Conservation (phyloP, 2,113 vertebrate genomes). For the Hystrix brachyura region DNA sequence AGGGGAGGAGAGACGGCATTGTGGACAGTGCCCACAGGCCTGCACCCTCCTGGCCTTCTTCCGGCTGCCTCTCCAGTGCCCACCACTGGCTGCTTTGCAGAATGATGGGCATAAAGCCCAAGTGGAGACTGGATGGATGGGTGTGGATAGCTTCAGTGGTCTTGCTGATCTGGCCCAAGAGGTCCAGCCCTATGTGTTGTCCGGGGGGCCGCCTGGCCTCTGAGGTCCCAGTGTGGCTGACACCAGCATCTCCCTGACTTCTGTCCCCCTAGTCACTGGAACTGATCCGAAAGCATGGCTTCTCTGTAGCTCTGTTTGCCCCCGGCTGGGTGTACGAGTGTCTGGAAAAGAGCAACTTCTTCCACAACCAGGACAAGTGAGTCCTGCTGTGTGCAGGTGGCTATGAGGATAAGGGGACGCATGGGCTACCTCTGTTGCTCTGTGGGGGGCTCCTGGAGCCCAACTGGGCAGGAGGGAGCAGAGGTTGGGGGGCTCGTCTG, state of each 20-base stretch:
- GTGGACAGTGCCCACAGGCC: neutral
- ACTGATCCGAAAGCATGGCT: constrained; percentile 91
- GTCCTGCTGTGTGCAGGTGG: neutral
- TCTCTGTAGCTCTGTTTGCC: constrained; percentile 96
- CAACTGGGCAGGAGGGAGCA: neutral
- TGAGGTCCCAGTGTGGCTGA: neutral
- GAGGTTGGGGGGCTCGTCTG: fast-evolving
- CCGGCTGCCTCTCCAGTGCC: neutral
- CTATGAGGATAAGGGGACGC: neutral
- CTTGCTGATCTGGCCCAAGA: neutral
- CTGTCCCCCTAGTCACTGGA: constrained; percentile 90
- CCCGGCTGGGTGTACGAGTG: constrained; percentile 98
- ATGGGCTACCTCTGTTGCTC: neutral
- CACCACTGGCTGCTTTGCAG: neutral
- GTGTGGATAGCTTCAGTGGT: fast-evolving
- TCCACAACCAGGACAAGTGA: constrained; percentile 95
- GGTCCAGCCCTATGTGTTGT: neutral
- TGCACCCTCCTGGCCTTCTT: neutral
- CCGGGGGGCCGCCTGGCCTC: neutral
- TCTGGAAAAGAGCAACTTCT: constrained; percentile 91
- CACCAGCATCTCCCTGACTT: neutral
- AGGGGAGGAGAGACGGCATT: neutral
- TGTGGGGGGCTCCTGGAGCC: neutral
- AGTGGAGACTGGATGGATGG: no score
- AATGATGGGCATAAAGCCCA: neutral